These are phyloP conservation scores for Nemopilema nomurai DNA, from an alignment of 30 jellyfish, hydroid and myxozoan genomes.

Conservation along the genomic window DNA sequence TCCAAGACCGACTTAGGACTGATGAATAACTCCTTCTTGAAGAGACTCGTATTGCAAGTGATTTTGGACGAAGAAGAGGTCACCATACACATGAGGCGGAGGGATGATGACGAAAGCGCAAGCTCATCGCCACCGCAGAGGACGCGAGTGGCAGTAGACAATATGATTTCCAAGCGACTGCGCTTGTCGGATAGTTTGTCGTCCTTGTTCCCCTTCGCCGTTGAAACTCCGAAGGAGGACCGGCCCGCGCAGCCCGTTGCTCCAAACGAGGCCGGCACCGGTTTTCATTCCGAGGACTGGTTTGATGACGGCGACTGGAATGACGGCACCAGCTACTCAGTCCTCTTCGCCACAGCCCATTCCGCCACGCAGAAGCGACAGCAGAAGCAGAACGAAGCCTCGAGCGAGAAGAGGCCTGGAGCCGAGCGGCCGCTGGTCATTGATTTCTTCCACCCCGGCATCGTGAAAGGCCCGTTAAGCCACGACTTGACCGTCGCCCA, in stretches of 20 bases:
- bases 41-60: conserved; percentile 56
- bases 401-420: background rate
- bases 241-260: conserved; percentile 17
- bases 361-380: conserved; percentile 71
- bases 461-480: conserved; percentile 53
- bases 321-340: conserved; percentile 6
- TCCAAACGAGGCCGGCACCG: conserved; percentile 15
- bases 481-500: conserved; percentile 69
- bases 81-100: conserved; percentile 1
- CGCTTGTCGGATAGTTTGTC: conserved; percentile 25
- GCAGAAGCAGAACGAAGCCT: conserved; percentile 29
- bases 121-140: background rate
- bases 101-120: background rate
- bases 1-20: conserved; percentile 3
- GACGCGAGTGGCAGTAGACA: background rate
- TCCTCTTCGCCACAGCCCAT: conserved; percentile 52
- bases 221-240: background rate
- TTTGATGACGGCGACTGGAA: conserved; percentile 35
- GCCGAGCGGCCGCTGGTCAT: background rate
- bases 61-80: conserved; percentile 61
- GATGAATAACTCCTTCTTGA: conserved; percentile 49
- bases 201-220: conserved; percentile 7
- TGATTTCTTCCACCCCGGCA: conserved; percentile 21
- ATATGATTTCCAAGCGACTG: conserved; percentile 4
- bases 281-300: conserved; percentile 19